phyloP scores from a whole-genome alignment of 2,888 invertebrate genomes.

The Notodromas monacha region DNA sequence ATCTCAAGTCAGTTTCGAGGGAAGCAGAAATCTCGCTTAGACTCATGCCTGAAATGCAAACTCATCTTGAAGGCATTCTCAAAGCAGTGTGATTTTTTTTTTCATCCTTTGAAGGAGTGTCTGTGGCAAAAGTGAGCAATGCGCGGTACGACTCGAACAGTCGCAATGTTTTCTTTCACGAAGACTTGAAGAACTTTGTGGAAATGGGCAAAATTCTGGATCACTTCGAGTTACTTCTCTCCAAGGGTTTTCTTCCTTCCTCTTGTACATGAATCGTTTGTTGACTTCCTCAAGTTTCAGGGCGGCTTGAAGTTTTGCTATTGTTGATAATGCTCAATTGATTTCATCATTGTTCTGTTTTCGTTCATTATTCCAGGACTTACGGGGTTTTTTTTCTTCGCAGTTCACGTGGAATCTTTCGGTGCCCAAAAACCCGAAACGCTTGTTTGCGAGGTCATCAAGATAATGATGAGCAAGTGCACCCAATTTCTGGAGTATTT shows the following conservation, averaged over 20 bases:
- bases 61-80: no score
- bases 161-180: conserved; percentile 58
- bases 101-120: conserved; percentile 16
- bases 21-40: no score
- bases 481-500: no score
- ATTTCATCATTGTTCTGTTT: no score
- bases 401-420: conserved; percentile 69
- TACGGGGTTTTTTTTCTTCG: conserved; percentile 20
- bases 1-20: no score
- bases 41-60: no score
- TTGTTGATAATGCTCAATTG: no score
- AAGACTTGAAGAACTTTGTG: conserved; percentile 55
- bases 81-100: no score
- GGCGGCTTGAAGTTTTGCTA: no score
- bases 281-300: no score
- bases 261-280: neutral
- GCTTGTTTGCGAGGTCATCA: conserved; percentile 58
- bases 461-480: conserved; percentile 52
- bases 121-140: conserved; percentile 40
- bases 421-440: conserved; percentile 48
- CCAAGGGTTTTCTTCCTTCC: neutral
- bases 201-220: conserved; percentile 45
- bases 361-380: no score
- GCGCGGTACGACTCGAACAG: conserved; percentile 70
- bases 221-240: conserved; percentile 34